Base-by-base conservation (phyloP, 2,888 invertebrate species). In the Chaetogeoica ovagalla region DNA sequence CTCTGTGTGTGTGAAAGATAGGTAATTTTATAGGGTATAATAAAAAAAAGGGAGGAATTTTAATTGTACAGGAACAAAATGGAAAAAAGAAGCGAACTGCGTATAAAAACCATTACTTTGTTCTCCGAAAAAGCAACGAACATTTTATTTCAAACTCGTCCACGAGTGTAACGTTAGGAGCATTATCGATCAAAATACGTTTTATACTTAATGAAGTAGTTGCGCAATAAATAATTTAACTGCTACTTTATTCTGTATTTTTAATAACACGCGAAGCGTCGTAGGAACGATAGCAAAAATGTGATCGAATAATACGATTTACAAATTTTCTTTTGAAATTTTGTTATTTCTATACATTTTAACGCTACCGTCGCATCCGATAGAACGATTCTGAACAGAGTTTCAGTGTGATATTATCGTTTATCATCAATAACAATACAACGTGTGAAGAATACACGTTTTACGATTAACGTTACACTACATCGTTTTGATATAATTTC, bases 31-130 rank as follows among this genome's bases (percentile, higher is more conserved):
- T 15, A 15, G 30, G 30, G 30, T 15, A 15, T n/a, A 52, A 62
- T 73, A 62, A 73, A 62, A 23, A n/a, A 21, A 21, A 23, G 13
- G 48, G 62, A n/a, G 48, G 17, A 48, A 15, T 48, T 60, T 72
- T 62, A 72, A 62, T 48, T 62, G 30, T 21, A 7, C 3, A 0
- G 2, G 43, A 43, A 43, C 43, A 43, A 43, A 7, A 43, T 5
- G 6, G 6, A 9, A 9, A 1, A 5, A 9, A 9, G 43, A 0
- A 5, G 9, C 21, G 37, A 37, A 11, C 15, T 15, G 37, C 55
- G 57, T 39, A 48, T 59, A 37, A 37, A 60, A 63, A 13, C 30
- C 11, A 43, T 17, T 30, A 48, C 7, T 21, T 2, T 3, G 19
- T 19, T 43, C 48, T 6, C 30, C 17, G 2, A 30, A 62, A 8